These are phyloP conservation scores for Syritta pipiens DNA, from an alignment of 2,888 invertebrate species.

Conservation along the genomic window DNA sequence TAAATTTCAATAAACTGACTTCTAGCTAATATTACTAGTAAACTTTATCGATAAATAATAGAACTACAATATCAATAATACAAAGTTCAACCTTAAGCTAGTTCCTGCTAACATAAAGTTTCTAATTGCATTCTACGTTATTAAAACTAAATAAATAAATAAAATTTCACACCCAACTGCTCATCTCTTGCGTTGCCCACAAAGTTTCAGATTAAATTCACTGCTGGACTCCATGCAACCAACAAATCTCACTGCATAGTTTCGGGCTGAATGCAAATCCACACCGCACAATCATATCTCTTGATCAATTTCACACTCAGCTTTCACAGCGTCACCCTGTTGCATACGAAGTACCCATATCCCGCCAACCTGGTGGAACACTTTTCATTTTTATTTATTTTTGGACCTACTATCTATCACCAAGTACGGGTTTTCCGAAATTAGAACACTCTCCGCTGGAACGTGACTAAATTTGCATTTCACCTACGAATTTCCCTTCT, in stretches of 20 bases:
- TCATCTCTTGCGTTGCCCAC: too few relatives aligned
- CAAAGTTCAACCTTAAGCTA: too few relatives aligned
- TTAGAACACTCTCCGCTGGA: conserved; percentile 48
- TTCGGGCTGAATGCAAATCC: conserved; percentile 27
- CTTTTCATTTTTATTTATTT: conserved; percentile 38
- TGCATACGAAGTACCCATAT: conserved; percentile 43
- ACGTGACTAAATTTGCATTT: conserved; percentile 64
- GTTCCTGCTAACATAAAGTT: too few relatives aligned
- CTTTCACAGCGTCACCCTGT: conserved; percentile 19
- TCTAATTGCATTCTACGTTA: too few relatives aligned
- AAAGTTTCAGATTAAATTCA: too few relatives aligned
- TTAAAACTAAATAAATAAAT: too few relatives aligned
- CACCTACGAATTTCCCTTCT: conserved; percentile 38
- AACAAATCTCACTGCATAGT: conserved; percentile 26
- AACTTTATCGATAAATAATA: too few relatives aligned
- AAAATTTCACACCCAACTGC: too few relatives aligned
- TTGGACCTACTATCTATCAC: neutral
- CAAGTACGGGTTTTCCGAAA: conserved; percentile 41
- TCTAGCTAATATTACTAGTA: too few relatives aligned
- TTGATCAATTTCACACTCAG: conserved; percentile 7
- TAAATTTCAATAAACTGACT: too few relatives aligned
- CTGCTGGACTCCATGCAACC: neutral
- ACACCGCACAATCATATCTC: conserved; percentile 29
- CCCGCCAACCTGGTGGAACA: conserved; percentile 13
- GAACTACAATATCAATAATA: too few relatives aligned